Base-by-base conservation (phyloP, 2,888 invertebrate genomes). In the Thecophora atra region DNA sequence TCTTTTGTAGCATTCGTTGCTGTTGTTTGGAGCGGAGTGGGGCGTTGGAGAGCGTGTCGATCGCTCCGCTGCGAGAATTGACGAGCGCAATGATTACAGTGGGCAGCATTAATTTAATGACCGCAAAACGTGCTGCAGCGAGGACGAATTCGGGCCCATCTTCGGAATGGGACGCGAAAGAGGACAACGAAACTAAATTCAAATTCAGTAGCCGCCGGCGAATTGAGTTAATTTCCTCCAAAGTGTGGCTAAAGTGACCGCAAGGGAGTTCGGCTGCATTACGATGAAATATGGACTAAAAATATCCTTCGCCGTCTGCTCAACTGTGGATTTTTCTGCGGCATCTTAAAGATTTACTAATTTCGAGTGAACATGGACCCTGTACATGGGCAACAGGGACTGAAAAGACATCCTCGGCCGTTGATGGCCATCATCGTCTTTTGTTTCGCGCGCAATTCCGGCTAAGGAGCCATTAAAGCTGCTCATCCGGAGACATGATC, bases 91-190 rank as follows among this genome's bases (percentile, higher is more conserved):
- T 71, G 71, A 75, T 73, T 73, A 74, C 74, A 72, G 72, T 70
- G 71, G 76, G 74, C 76, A 75, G 72, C 75, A 76, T 74, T 74
- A 77, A 75, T 73, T 76, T 76, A 76, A 76, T 77, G 76, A 75
- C 76, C 76, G 68, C 72, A 74, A 72, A 76, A 77, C 76, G 77
- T 77, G 77, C 67, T 69, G 72, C 62, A 47, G 47, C 17, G 28
- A 44, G 47, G 15, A 51, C 63, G 42, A 63, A 63, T 42, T 30
- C 42, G 63, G 42, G 5, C 54, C 6, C 52, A 13, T 52, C 52
- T 11, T 19, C 19, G 52, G 52, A 8, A 37, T 2, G 51, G 17
- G 51, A 2, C 6, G n/a, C 51, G 51, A 21, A 51, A 21, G 54
- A 3, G 21, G 52, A 24, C 52, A 17, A 26, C 24, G 17, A 28